These are phyloP conservation scores for Gadopsis marmoratus DNA, from an alignment of 2,797 vertebrate species.

Conservation along the genomic window DNA sequence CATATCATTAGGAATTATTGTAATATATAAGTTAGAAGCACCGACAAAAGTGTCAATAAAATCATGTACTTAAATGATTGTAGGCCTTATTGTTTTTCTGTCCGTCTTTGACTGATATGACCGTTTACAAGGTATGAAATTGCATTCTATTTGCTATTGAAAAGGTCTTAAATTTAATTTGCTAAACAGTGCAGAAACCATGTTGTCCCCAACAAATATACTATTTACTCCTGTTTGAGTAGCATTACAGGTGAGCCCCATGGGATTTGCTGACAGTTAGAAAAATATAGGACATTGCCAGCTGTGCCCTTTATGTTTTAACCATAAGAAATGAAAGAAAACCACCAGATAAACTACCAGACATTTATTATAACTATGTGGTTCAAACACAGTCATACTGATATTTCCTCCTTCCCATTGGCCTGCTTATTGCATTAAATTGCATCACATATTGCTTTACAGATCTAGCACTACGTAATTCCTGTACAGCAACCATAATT, in stretches of 20 bases:
- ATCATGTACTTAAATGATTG: not conserved
- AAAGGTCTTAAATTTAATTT: not conserved
- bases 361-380: constrained; percentile 15
- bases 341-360: not conserved
- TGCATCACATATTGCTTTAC: constrained; percentile 72
- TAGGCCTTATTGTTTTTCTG: not conserved
- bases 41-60: not conserved
- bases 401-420: constrained; percentile 50
- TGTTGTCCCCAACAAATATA: not conserved
- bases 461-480: constrained; percentile 59
- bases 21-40: not conserved
- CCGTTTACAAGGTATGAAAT: not conserved
- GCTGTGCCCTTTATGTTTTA: not conserved
- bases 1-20: not conserved
- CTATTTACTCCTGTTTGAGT: too few species aligned
- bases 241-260: not conserved
- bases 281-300: not conserved
- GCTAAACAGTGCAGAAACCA: not conserved
- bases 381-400: constrained; percentile 17
- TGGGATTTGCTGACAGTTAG: not conserved
- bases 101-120: not conserved
- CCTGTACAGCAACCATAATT: constrained; percentile 61
- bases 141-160: not conserved
- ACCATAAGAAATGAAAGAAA: not conserved
- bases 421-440: constrained; percentile 65